A percentile compares a stretch with the other conserved stretches of the same genome.
These are phyloP conservation scores for Lysiphlebus fabarum DNA, from an alignment of 1,140 invertebrate genomes.

Conservation along the genomic window DNA sequence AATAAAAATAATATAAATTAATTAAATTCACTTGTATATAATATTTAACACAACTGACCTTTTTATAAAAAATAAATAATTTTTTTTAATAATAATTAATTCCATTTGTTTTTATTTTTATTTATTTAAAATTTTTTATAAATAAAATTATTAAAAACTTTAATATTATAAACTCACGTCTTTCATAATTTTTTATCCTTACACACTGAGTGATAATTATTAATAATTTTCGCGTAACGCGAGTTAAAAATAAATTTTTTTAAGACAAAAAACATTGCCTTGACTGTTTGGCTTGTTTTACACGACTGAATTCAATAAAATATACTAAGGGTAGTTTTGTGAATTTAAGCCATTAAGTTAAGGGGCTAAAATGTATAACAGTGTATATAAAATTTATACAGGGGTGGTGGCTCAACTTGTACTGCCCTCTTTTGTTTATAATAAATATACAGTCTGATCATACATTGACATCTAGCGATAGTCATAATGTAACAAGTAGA, in stretches of 20 bases:
- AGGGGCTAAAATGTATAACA: background rate
- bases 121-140: background rate
- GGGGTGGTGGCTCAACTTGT: constrained; percentile 2
- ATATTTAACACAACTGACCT: background rate
- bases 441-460: background rate
- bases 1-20: background rate
- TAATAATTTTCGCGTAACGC: constrained; percentile 9
- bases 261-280: constrained; percentile 43
- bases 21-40: background rate
- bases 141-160: constrained; percentile 7
- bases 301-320: constrained; percentile 41
- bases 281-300: constrained; percentile 44
- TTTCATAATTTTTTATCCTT: constrained; percentile 37
- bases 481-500: background rate
- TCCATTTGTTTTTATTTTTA: background rate
- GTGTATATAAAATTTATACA: background rate
- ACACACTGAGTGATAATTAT: background rate
- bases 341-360: constrained; percentile 31
- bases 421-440: no score
- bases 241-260: constrained; percentile 30
- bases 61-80: background rate
- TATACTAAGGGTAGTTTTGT: constrained; percentile 31
- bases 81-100: background rate
- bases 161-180: constrained; percentile 35
- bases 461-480: constrained; percentile 18